Evolutionary conservation across 2,888 invertebrate genomes (phyloP).

Genomic region (Papilio elwesi): DNA sequence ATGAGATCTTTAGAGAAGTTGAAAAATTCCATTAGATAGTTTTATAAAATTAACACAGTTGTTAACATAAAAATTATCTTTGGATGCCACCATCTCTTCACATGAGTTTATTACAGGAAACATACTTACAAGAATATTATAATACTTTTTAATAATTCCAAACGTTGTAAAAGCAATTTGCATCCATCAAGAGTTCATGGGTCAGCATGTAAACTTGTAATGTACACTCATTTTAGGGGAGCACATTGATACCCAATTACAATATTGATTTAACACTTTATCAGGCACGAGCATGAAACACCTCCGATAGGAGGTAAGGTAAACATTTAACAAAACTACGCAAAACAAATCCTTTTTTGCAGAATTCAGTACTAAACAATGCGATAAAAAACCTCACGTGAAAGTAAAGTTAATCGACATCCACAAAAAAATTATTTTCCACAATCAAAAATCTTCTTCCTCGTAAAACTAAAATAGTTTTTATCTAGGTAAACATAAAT

Average conservation of each 20-base stretch:
- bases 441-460: conserved; percentile 19
- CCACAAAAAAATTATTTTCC: conserved; percentile 25
- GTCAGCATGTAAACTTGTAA: conserved; percentile 62
- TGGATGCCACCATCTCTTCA: no score
- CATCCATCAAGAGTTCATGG: conserved; percentile 61
- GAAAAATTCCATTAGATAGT: no score
- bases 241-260: conserved; percentile 58
- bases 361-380: conserved; percentile 48
- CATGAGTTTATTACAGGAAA: background rate
- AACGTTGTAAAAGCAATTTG: conserved; percentile 45
- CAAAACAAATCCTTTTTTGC: conserved; percentile 55
- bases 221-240: conserved; percentile 74
- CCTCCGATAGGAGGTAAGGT: conserved; percentile 55
- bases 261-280: conserved; percentile 67
- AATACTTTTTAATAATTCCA: conserved; percentile 43
- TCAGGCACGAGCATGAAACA: conserved; percentile 58
- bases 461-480: conserved; percentile 17
- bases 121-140: conserved; percentile 38
- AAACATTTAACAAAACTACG: conserved; percentile 61
- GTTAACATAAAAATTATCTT: no score
- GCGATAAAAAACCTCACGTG: conserved; percentile 51
- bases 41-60: no score
- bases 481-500: conserved; percentile 30
- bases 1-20: no score
- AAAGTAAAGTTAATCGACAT: conserved; percentile 38